Evolutionary conservation across 2,888 invertebrate species (phyloP).

Genomic region (Drosophila pullipes): DNA sequence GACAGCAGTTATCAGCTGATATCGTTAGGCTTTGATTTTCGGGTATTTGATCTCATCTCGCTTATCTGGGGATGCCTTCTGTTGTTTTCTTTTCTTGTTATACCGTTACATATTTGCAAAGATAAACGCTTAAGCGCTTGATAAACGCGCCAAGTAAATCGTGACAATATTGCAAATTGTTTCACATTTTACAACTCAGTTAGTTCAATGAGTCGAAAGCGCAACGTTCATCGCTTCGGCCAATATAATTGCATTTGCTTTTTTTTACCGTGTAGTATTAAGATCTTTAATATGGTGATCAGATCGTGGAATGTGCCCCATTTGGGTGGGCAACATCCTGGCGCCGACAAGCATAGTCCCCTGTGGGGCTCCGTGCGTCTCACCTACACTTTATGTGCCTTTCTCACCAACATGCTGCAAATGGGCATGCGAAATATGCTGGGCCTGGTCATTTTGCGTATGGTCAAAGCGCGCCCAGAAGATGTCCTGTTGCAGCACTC

Average conservation of each 20-base stretch:
- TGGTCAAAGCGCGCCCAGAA: conserved; percentile 85
- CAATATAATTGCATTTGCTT: background rate
- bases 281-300: conserved; percentile 42
- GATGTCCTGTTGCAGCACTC: conserved; percentile 15
- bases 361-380: conserved; percentile 84
- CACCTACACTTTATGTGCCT: conserved; percentile 83
- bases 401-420: conserved; percentile 81
- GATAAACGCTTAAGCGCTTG: conserved; percentile 41
- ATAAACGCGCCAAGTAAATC: conserved; percentile 50
- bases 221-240: conserved; percentile 15
- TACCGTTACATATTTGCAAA: conserved; percentile 33
- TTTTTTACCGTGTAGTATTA: background rate
- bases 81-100: conserved; percentile 20
- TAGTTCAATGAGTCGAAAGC: conserved; percentile 14
- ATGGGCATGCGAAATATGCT: conserved; percentile 86
- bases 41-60: conserved; percentile 8
- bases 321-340: background rate
- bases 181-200: conserved; percentile 25
- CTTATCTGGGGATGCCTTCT: background rate
- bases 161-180: conserved; percentile 68
- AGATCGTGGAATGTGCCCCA: conserved; percentile 61
- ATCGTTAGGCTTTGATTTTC: conserved; percentile 5
- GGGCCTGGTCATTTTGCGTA: conserved; percentile 87
- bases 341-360: background rate
- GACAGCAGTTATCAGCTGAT: conserved; percentile 24